A percentile compares a stretch with the other conserved stretches of the same genome.
Conservation (phyloP, 2,797 vertebrate species). For the Avahi laniger region DNA sequence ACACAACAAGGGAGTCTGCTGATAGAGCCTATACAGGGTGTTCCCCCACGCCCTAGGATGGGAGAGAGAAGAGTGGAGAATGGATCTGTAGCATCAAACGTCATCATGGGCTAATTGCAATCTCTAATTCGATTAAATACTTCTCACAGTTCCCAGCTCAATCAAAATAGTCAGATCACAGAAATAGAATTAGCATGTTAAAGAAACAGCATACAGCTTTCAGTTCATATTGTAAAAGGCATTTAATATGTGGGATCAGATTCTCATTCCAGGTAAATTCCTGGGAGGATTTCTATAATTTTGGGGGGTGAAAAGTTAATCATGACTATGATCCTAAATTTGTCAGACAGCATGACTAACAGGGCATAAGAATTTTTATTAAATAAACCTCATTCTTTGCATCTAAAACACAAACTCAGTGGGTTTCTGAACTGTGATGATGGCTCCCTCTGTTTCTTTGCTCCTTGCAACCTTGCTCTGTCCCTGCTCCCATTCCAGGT, state of each 20-base stretch:
- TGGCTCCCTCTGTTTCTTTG: slow-evolving; percentile 20
- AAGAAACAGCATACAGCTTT: not conserved
- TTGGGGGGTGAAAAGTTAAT: slow-evolving; percentile 70
- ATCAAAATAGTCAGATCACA: slow-evolving; percentile 28
- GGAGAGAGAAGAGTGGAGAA: not conserved
- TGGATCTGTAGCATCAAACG: not conserved
- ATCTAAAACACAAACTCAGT: slow-evolving; percentile 34
- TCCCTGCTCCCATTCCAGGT: slow-evolving; percentile 50
- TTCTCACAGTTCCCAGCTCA: slow-evolving; percentile 40
- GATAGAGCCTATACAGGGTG: not conserved
- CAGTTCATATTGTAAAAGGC: not conserved
- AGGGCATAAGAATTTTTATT: slow-evolving; percentile 50
- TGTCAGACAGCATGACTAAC: slow-evolving; percentile 55
- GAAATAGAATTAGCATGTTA: slow-evolving; percentile 1
- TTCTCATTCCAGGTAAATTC: slow-evolving; percentile 63
- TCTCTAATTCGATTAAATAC: slow-evolving; percentile 30
- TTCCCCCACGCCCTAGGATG: not conserved
- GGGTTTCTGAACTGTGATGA: slow-evolving; percentile 7
- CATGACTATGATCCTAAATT: slow-evolving; percentile 58
- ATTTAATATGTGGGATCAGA: not conserved
- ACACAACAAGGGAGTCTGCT: not conserved
- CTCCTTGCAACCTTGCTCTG: slow-evolving; percentile 61
- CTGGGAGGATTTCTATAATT: slow-evolving; percentile 49
- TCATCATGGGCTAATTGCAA: slow-evolving; percentile 30
- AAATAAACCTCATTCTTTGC: slow-evolving; percentile 47